phyloP scores from a whole-genome alignment of 2,113 vertebrate genomes.

The Anas platyrhynchos region DNA sequence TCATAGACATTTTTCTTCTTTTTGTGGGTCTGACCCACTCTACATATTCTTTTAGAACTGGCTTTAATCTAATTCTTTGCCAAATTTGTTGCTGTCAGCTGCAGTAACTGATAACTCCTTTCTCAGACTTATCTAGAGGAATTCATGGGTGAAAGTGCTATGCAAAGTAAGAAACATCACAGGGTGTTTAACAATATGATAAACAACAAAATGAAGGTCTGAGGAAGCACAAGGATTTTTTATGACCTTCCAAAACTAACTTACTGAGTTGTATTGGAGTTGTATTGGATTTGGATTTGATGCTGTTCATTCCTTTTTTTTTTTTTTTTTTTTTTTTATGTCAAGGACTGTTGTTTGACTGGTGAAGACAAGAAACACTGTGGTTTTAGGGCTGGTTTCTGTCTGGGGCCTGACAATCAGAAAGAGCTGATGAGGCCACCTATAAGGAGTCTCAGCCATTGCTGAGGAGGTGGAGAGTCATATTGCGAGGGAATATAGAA shows the following conservation, averaged over 20 bases:
- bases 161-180: constrained; percentile 47
- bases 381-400: neutral
- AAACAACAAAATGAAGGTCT: constrained; percentile 40
- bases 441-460: neutral
- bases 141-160: constrained; percentile 38
- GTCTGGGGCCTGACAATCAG: neutral
- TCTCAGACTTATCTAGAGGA: constrained; percentile 31
- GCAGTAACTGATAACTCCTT: constrained; percentile 30
- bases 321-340: neutral
- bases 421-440: neutral
- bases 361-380: neutral
- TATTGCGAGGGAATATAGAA: neutral
- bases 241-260: neutral
- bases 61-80: constrained; percentile 14
- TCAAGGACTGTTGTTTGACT: neutral
- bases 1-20: neutral
- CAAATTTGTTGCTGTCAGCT: constrained; percentile 32
- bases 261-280: neutral
- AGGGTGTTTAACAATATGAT: constrained; percentile 22
- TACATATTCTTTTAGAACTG: constrained; percentile 15
- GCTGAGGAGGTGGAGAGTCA: neutral
- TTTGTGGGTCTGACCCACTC: neutral
- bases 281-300: neutral
- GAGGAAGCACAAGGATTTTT: neutral
- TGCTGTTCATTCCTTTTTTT: neutral